Percentiles rank a stretch among this genome's conserved stretches.
phyloP scores from a whole-genome alignment of 2,797 vertebrate genomes.

The Premnoplex brunnescens region DNA sequence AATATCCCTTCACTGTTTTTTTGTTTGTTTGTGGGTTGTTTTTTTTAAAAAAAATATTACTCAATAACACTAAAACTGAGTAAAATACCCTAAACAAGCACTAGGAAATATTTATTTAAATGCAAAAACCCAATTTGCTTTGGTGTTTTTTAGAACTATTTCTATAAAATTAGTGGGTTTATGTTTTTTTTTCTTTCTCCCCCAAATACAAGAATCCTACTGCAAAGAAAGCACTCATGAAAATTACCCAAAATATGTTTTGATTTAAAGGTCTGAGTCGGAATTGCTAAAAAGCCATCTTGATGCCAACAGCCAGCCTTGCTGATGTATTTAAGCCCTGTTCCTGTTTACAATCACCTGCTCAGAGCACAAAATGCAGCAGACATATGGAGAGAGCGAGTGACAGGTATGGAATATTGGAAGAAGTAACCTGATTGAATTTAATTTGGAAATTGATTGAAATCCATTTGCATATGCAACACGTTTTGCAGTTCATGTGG shows the following conservation, averaged over 20 bases:
- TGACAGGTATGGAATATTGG: constrained; percentile 23
- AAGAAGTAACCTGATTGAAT: constrained; percentile 15
- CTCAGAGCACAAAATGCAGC: not conserved
- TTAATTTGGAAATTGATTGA: constrained; percentile 29
- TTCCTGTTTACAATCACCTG: not conserved
- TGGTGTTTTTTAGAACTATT: not conserved
- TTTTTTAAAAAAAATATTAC: no score
- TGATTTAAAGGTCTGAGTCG: not conserved
- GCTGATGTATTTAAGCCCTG: not conserved
- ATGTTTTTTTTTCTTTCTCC: not conserved
- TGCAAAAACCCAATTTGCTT: not conserved
- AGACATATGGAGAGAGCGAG: not conserved
- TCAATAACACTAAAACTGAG: not conserved
- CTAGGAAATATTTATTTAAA: not conserved
- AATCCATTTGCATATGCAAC: constrained; percentile 34
- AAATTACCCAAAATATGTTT: not conserved
- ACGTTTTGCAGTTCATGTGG: not conserved
- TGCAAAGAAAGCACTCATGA: not conserved
- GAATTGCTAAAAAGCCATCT: not conserved
- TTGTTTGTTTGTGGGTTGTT: not conserved
- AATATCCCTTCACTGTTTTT: not conserved
- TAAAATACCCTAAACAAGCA: not conserved
- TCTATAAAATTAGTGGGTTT: not conserved
- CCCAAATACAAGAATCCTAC: not conserved
- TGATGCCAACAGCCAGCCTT: not conserved